Conservation (phyloP, 2,797 vertebrate genomes). For the Channallabes apus region DNA sequence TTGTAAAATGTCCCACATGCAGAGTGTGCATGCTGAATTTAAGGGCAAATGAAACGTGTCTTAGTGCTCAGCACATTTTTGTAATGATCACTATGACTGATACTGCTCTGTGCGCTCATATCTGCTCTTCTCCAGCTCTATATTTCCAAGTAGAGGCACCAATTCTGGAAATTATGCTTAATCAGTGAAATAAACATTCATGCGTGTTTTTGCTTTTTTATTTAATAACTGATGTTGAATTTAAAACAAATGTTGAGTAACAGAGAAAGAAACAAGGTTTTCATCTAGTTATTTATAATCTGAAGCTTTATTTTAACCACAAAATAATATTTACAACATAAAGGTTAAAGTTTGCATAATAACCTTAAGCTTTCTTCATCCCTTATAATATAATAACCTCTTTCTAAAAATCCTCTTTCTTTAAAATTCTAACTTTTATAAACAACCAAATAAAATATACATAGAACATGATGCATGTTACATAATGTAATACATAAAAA, state of each 20-base stretch:
- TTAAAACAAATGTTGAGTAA: not conserved
- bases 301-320: not conserved
- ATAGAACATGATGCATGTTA: too few species aligned
- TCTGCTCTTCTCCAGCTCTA: not conserved
- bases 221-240: not conserved
- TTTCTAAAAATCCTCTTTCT: too few species aligned
- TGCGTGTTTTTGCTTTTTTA: not conserved
- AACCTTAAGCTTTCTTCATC: too few species aligned
- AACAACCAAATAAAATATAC: too few species aligned
- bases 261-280: not conserved
- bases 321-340: too few species aligned
- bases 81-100: not conserved
- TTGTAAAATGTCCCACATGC: not conserved
- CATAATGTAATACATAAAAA: too few species aligned
- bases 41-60: too few species aligned
- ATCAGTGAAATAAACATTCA: not conserved
- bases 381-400: too few species aligned
- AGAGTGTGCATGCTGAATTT: not conserved
- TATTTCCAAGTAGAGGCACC: not conserved
- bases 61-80: not conserved
- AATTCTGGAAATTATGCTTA: not conserved
- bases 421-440: too few species aligned
- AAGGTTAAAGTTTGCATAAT: too few species aligned
- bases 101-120: not conserved
- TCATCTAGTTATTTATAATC: not conserved